Conservation (phyloP, 2,797 vertebrate species). For the Hoplostethus atlanticus region DNA sequence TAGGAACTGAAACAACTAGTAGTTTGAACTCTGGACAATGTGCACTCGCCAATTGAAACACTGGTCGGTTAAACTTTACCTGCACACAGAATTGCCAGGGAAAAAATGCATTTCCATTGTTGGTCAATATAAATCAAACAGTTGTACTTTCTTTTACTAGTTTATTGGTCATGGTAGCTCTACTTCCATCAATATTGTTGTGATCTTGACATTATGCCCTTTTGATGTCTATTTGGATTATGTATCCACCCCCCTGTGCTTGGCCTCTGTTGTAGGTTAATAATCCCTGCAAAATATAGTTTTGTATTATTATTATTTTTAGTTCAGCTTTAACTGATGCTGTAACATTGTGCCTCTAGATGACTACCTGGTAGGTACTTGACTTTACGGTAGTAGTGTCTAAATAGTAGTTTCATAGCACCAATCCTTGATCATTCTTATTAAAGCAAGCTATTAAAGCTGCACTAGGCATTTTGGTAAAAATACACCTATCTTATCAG, state of each 20-base stretch:
- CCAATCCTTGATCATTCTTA: background rate
- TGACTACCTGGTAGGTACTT: background rate
- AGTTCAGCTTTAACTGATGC: background rate
- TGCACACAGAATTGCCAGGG: background rate
- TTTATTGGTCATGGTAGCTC: background rate
- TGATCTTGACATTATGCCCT: background rate
- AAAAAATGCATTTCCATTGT: background rate
- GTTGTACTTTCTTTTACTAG: background rate
- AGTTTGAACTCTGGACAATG: no score
- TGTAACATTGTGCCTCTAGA: background rate
- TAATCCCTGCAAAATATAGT: background rate
- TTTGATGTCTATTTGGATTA: no score
- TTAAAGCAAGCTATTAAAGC: no score
- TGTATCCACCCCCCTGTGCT: no score
- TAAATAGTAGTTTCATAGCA: background rate
- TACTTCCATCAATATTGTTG: background rate
- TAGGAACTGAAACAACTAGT: background rate
- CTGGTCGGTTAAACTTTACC: background rate
- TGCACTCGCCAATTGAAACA: background rate
- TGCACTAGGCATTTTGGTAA: no score
- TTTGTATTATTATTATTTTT: background rate
- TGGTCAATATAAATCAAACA: background rate
- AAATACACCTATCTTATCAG: no score
- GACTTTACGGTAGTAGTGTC: background rate
- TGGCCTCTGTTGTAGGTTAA: background rate